Conservation (phyloP, 2,888 invertebrate genomes). For the Dasysyrphus tricinctus region DNA sequence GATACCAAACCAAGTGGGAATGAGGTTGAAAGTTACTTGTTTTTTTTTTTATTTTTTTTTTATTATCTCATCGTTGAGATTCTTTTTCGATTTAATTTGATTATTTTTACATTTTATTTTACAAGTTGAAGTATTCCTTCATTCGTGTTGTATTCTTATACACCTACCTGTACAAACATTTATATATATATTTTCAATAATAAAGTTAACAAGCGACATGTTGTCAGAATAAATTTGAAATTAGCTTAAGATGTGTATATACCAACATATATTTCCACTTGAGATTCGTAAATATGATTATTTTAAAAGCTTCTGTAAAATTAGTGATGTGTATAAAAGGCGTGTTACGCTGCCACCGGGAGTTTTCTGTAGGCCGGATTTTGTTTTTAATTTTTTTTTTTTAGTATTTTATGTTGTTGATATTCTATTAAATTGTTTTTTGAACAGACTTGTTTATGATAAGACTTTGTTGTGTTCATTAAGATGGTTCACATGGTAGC, state of each 20-base stretch:
- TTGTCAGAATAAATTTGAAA: slow-evolving; percentile 72
- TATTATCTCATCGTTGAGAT: slow-evolving; percentile 58
- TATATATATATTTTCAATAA: slow-evolving; percentile 45
- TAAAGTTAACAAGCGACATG: slow-evolving; percentile 73
- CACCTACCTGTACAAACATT: neutral
- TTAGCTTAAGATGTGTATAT: slow-evolving; percentile 59
- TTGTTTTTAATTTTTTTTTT: slow-evolving; percentile 1
- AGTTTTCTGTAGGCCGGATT: slow-evolving; percentile 17
- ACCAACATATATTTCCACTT: slow-evolving; percentile 49
- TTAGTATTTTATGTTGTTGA: neutral
- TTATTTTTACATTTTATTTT: slow-evolving; percentile 8
- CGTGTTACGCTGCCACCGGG: slow-evolving; percentile 45
- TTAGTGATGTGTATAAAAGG: slow-evolving; percentile 51
- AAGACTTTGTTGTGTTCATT: slow-evolving; percentile 12
- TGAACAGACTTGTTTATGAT: slow-evolving; percentile 23
- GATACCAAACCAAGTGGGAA: slow-evolving; percentile 48
- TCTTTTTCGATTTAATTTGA: slow-evolving; percentile 35
- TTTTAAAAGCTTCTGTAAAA: slow-evolving; percentile 67
- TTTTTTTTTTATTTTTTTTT: slow-evolving; percentile 53
- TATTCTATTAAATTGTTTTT: slow-evolving; percentile 15
- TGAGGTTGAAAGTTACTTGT: slow-evolving; percentile 65
- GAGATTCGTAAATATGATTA: slow-evolving; percentile 62
- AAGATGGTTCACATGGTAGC: neutral
- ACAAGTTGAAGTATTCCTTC: slow-evolving; percentile 14
- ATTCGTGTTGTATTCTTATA: neutral